Base-by-base conservation (phyloP, 2,113 vertebrate genomes). In the Neogale vison region DNA sequence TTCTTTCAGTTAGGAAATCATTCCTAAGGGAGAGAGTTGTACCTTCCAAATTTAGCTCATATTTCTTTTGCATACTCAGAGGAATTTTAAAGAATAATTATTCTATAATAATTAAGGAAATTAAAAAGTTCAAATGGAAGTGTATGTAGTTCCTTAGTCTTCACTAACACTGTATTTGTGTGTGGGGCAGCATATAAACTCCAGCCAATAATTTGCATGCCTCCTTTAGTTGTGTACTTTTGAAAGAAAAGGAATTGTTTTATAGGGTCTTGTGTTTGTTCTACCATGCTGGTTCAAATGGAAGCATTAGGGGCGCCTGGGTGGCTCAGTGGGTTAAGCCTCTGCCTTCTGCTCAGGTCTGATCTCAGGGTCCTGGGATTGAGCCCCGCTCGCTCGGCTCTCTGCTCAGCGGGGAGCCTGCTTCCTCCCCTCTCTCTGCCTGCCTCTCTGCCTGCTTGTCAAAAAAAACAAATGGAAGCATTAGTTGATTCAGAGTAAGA, bases 81-180 rank as follows among this genome's bases (percentile, higher is more conserved):
- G 47, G 20, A 34, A 85, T 72, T 90, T 50, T 63, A 31, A 86
- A 79, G 39, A 88, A 45, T 45, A 31, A 4, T 76, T 77, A 61
- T 11, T 93, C n/a, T 52, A 4, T 79, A 90, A 93, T 76, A 93
- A 88, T 89, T 96, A 95, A 91, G 34, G 42, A 84, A 84, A 63
- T 55, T 88, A 6, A 80, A 90, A 85, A 81, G 39, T 7, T 90
- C 80, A 71, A 59, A 21, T 50, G 23, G 26, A 67, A 95, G 36
- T 77, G 55, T 80, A 80, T 77, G 55, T 80, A 80, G 74, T 88
- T 83, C 18, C 36, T 71, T n/a, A 50, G 36, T 84, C 10, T 65
- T 67, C 11, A 63, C 23, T 81, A 55, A 74, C 39, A 42, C n/a
- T 52, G 1, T 36, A 39, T 81, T 14, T 96, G 5, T 91, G 39